phyloP scores from a whole-genome alignment of 2,888 invertebrate genomes.

The Sericinus montela region DNA sequence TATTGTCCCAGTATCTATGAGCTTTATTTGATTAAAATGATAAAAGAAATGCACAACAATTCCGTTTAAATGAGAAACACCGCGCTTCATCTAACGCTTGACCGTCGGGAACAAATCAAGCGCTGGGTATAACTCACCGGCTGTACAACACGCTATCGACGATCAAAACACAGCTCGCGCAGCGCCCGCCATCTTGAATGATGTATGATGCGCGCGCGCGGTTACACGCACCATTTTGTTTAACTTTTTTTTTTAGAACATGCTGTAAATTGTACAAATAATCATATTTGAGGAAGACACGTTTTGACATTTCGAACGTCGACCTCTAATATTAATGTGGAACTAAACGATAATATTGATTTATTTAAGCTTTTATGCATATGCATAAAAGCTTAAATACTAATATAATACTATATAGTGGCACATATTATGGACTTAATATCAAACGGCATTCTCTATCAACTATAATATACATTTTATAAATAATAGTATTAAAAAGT shows the following conservation, averaged over 20 bases:
- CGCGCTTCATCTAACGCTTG: slow-evolving; percentile 4
- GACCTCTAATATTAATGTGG: background rate
- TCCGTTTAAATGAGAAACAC: slow-evolving; percentile 1
- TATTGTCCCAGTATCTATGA: no score
- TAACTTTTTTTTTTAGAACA: background rate
- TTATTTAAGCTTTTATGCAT: no score
- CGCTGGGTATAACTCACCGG: slow-evolving; percentile 14
- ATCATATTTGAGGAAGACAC: no score
- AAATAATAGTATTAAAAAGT: no score
- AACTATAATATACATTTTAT: no score
- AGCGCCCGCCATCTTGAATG: slow-evolving; percentile 25
- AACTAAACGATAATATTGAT: no score
- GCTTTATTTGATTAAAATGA: no score
- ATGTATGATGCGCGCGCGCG: slow-evolving; percentile 20
- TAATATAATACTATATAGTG: no score
- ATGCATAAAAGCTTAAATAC: no score
- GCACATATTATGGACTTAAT: no score
- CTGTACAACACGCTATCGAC: slow-evolving; percentile 17
- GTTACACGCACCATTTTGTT: slow-evolving; percentile 18
- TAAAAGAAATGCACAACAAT: no score
- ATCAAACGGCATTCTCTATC: no score
- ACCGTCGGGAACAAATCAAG: slow-evolving; percentile 12
- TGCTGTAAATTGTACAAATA: slow-evolving; percentile 3
- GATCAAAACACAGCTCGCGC: slow-evolving; percentile 19
- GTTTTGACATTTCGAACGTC: background rate